Percentiles rank a stretch among this genome's conserved stretches.
Evolutionary conservation across 2,888 invertebrate genomes (phyloP).

Genomic region (Lampropteryx suffumata): DNA sequence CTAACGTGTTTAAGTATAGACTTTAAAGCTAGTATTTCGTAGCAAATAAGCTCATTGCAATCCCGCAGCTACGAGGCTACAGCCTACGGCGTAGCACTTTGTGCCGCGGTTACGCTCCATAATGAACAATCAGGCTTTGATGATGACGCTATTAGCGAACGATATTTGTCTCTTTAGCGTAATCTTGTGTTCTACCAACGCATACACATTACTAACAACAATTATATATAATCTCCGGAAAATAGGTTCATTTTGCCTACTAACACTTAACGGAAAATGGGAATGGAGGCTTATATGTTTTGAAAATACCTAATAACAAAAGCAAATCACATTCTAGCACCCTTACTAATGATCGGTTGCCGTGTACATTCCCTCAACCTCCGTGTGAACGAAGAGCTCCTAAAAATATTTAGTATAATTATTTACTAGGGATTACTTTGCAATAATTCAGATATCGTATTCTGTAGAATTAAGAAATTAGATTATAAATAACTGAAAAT

Average conservation of each 20-base stretch:
- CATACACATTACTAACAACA: conserved; percentile 27
- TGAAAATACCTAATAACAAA: not conserved
- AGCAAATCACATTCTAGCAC: too few species aligned
- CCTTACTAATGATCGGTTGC: not conserved
- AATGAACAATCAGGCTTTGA: conserved; percentile 37
- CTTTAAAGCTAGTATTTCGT: conserved; percentile 12
- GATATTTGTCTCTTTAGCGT: conserved; percentile 35
- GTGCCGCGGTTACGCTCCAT: conserved; percentile 35
- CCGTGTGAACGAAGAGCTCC: too few species aligned
- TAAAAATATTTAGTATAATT: too few species aligned
- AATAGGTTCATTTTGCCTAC: conserved; percentile 21
- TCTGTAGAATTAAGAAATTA: too few species aligned
- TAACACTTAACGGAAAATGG: conserved; percentile 13
- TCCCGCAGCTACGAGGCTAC: conserved; percentile 22
- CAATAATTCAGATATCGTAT: too few species aligned
- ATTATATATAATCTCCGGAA: conserved; percentile 25
- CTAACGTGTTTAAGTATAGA: not conserved
- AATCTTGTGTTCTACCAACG: conserved; percentile 28
- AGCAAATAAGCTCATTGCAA: conserved; percentile 32
- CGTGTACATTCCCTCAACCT: too few species aligned
- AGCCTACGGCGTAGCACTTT: conserved; percentile 33
- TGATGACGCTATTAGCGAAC: conserved; percentile 35
- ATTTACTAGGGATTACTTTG: too few species aligned
- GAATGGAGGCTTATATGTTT: conserved; percentile 6
- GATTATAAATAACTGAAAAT: too few species aligned